phyloP scores from a whole-genome alignment of 1,140 invertebrate species.

The Aphelinus atriplicis region DNA sequence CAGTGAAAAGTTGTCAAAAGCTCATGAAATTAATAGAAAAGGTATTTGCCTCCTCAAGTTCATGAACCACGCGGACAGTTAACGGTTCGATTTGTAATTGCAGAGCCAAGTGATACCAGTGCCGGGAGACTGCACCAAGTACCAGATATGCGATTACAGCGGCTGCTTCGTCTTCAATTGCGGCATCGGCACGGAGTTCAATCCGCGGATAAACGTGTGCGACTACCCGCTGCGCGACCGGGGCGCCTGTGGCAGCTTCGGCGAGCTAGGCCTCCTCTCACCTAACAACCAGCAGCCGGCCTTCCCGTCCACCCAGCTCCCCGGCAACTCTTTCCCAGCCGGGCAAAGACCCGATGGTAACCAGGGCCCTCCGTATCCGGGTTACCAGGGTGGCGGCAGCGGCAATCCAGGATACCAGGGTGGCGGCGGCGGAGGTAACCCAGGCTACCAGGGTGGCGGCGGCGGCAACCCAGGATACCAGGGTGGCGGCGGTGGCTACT shows the following conservation, averaged over 20 bases:
- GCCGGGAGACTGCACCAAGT: conserved; percentile 60
- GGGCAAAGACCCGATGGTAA: too few relatives aligned
- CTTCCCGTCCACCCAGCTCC: too few relatives aligned
- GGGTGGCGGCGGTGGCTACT: not conserved
- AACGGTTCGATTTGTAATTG: conserved; percentile 4
- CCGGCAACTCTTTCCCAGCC: too few relatives aligned
- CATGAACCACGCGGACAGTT: too few relatives aligned
- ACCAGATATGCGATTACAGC: conserved; percentile 61
- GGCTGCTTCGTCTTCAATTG: conserved; percentile 57
- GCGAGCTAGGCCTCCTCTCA: not conserved
- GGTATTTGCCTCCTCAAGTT: too few relatives aligned
- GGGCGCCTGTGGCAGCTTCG: conserved; percentile 37
- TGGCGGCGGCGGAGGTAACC: not conserved
- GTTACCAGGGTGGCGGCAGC: too few relatives aligned
- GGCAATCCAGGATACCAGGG: not conserved
- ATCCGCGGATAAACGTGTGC: conserved; percentile 54
- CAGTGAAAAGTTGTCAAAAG: too few relatives aligned
- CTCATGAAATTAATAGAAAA: too few relatives aligned
- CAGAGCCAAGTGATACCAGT: conserved; percentile 46
- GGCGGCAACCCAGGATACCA: not conserved
- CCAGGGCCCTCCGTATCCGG: too few relatives aligned
- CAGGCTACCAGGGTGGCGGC: too few relatives aligned
- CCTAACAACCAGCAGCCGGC: too few relatives aligned
- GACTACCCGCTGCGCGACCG: conserved; percentile 54
- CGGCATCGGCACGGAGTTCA: conserved; percentile 58